A percentile compares a stretch with the other conserved stretches of the same genome.
phyloP scores from a whole-genome alignment of 1,140 invertebrate species.

The Sycophaga agraensis region DNA sequence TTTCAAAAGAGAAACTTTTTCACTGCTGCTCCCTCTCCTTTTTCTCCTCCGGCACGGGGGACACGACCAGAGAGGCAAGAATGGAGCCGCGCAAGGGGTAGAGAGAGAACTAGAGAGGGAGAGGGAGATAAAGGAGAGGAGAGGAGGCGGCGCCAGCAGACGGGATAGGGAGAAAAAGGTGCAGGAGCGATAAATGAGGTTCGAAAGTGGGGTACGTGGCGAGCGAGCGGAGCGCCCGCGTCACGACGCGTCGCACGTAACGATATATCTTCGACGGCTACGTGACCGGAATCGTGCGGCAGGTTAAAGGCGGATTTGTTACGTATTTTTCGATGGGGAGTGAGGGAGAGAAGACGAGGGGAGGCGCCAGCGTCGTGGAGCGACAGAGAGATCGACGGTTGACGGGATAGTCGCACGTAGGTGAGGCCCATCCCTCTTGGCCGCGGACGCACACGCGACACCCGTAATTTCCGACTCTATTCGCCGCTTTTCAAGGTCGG shows the following conservation, averaged over 20 bases:
- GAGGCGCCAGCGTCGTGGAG: not conserved
- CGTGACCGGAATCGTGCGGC: slow-evolving; percentile 44
- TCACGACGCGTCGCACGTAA: slow-evolving; percentile 41
- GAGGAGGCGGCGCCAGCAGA: slow-evolving; percentile 23
- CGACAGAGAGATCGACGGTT: too few species aligned
- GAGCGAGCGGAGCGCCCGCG: slow-evolving; percentile 24
- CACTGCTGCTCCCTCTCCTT: not conserved
- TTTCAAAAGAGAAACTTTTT: slow-evolving; percentile 39
- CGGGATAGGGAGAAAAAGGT: slow-evolving; percentile 35
- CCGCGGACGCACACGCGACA: slow-evolving; percentile 26
- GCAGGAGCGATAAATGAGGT: slow-evolving; percentile 46
- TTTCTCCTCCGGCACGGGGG: not conserved
- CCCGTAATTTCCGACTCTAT: slow-evolving; percentile 38
- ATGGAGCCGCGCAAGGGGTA: not conserved
- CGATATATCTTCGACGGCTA: slow-evolving; percentile 45
- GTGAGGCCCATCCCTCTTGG: not conserved
- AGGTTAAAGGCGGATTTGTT: slow-evolving; percentile 48
- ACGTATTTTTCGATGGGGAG: slow-evolving; percentile 46
- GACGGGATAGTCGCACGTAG: too few species aligned
- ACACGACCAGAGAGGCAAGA: not conserved
- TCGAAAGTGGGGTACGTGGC: slow-evolving; percentile 50
- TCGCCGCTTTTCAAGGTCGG: slow-evolving; percentile 7
- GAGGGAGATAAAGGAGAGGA: not conserved
- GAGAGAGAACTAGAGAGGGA: not conserved
- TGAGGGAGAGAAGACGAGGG: slow-evolving; percentile 30